Conservation (phyloP, 2,888 invertebrate genomes). For the Parnassius smintheus region DNA sequence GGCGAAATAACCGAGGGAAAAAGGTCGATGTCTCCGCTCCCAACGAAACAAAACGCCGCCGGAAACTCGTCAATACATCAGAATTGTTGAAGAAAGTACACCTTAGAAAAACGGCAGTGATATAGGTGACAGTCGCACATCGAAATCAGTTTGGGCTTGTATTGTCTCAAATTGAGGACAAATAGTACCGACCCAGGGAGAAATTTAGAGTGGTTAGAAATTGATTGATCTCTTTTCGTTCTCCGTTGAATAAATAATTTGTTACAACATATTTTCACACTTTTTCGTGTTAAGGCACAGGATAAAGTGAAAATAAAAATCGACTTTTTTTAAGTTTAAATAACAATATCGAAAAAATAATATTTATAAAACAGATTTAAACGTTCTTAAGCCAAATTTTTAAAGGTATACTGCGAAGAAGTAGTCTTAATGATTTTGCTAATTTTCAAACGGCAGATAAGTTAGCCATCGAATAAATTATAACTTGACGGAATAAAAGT, state of each 20-base stretch:
- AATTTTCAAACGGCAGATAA: no score
- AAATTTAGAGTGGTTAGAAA: background rate
- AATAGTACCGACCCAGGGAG: background rate
- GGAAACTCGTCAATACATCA: constrained; percentile 3
- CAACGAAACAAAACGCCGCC: constrained; percentile 1
- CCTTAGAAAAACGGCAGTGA: background rate
- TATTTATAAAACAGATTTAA: no score
- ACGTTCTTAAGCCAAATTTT: no score
- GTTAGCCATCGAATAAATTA: no score
- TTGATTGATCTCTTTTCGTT: background rate
- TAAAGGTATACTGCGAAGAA: no score
- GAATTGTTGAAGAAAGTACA: constrained; percentile 2
- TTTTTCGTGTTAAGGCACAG: no score
- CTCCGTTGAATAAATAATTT: background rate
- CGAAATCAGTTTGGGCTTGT: background rate
- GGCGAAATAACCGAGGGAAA: background rate
- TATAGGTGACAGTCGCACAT: background rate
- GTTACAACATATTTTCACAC: no score
- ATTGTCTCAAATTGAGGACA: background rate
- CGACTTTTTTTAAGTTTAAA: no score
- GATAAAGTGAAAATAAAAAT: no score
- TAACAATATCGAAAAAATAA: no score
- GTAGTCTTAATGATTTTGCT: no score
- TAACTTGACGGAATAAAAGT: no score
- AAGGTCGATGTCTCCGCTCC: background rate